These are phyloP conservation scores for Trematomus bernacchii DNA, from an alignment of 2,797 vertebrate genomes.

Conservation along the genomic window DNA sequence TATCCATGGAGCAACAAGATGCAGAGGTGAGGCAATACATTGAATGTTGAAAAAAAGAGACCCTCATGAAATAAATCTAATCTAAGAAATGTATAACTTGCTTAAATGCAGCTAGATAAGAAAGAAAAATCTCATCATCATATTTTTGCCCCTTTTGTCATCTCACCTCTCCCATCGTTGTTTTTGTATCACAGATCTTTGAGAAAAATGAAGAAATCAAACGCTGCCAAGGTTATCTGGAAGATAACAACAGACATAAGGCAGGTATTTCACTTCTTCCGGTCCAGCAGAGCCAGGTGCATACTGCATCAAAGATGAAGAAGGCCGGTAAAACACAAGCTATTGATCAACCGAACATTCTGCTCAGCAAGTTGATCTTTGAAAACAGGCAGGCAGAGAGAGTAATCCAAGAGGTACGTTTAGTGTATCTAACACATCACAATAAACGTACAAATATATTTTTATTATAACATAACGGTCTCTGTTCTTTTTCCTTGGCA, in stretches of 20 bases:
- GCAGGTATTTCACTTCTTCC: conserved; percentile 50
- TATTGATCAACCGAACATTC: conserved; percentile 66
- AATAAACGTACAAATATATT: not conserved
- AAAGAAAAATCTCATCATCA: too few species aligned
- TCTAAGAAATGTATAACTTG: not conserved
- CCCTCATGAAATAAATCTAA: not conserved
- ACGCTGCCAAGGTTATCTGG: conserved; percentile 78
- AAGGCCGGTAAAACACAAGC: conserved; percentile 80
- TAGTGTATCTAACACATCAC: not conserved
- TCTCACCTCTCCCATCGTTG: not conserved
- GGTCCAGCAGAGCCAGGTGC: conserved; percentile 75
- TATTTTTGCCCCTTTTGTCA: not conserved
- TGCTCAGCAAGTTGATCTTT: conserved; percentile 73
- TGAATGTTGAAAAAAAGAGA: not conserved
- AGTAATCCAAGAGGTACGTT: conserved; percentile 85
- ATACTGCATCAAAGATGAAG: conserved; percentile 70
- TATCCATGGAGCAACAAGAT: conserved; percentile 64
- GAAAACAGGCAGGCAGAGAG: conserved; percentile 84
- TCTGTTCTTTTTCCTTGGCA: conserved; percentile 66
- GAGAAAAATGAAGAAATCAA: conserved; percentile 78
- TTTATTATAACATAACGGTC: not conserved
- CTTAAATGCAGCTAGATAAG: not conserved
- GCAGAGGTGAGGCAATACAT: conserved; percentile 73
- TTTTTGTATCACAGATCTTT: conserved; percentile 79
- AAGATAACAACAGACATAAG: conserved; percentile 68